A percentile compares a stretch with the other conserved stretches of the same genome.
These are phyloP conservation scores for Icerya purchasi DNA, from an alignment of 2,888 invertebrate genomes.

Conservation along the genomic window DNA sequence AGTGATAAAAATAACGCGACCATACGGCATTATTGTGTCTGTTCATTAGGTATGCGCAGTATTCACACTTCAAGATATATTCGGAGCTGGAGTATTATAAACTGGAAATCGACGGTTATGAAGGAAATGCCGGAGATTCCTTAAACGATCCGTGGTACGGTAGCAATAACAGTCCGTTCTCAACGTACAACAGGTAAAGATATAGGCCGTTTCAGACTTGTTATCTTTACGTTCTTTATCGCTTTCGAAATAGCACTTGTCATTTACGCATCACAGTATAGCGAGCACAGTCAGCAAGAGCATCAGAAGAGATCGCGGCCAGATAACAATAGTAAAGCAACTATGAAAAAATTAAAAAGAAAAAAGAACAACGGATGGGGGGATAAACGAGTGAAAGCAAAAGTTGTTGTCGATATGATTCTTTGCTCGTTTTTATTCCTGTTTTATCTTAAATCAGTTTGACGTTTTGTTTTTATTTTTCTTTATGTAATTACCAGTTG, in stretches of 20 bases:
- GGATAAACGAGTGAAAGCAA: too few species aligned
- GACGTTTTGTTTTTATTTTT: too few species aligned
- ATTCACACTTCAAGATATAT: conserved; percentile 78
- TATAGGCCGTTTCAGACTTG: too few species aligned
- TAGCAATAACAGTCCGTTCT: conserved; percentile 80
- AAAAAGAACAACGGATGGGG: too few species aligned
- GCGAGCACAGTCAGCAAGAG: background rate
- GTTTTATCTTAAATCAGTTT: too few species aligned
- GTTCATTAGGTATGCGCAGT: conserved; percentile 53
- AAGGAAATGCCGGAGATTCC: conserved; percentile 76
- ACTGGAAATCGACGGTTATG: conserved; percentile 75
- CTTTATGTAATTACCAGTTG: too few species aligned
- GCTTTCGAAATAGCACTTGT: too few species aligned
- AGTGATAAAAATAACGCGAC: background rate
- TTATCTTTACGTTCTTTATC: too few species aligned
- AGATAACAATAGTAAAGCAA: background rate
- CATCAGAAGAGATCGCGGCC: background rate
- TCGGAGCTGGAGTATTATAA: conserved; percentile 81
- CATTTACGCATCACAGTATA: too few species aligned
- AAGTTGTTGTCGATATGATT: too few species aligned
- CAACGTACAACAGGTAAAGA: conserved; percentile 62
- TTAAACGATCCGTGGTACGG: conserved; percentile 87
- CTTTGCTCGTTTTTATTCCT: too few species aligned
- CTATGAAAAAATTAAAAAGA: too few species aligned
- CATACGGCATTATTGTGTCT: background rate